These are phyloP conservation scores for Plodia interpunctella DNA, from an alignment of 1,140 invertebrate species.

Conservation along the genomic window DNA sequence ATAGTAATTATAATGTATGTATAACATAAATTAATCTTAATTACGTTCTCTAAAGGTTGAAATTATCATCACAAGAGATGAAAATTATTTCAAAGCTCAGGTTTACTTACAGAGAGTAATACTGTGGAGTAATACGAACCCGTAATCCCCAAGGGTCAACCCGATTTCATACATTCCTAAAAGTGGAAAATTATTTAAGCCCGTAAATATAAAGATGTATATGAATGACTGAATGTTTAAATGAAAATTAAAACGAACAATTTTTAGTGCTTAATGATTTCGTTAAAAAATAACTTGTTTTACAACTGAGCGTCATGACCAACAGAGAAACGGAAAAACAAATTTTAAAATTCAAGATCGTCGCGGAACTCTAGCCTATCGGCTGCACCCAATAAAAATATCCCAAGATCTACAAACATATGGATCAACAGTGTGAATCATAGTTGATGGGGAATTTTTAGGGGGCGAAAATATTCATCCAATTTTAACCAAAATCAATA, in stretches of 20 bases:
- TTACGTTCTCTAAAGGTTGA: background rate
- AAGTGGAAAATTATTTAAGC: background rate
- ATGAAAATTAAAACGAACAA: background rate
- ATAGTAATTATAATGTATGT: too few species aligned
- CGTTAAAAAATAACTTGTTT: too few species aligned
- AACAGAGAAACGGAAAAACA: too few species aligned
- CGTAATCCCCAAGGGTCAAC: slow-evolving; percentile 3
- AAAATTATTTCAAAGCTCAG: background rate
- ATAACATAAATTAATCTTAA: background rate
- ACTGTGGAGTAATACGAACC: background rate
- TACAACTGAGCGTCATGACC: too few species aligned
- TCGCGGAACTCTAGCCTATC: too few species aligned
- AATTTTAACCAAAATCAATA: too few species aligned
- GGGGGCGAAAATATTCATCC: too few species aligned
- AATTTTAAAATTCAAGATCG: too few species aligned
- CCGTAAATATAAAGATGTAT: background rate
- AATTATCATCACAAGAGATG: background rate
- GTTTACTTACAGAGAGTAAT: background rate
- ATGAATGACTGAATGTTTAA: background rate
- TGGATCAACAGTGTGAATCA: too few species aligned
- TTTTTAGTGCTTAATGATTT: background rate
- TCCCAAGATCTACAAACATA: too few species aligned
- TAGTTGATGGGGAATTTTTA: too few species aligned
- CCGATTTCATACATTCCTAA: background rate
- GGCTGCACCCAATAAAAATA: too few species aligned